Conservation (phyloP, 2,113 vertebrate genomes). For the Alectura lathami region DNA sequence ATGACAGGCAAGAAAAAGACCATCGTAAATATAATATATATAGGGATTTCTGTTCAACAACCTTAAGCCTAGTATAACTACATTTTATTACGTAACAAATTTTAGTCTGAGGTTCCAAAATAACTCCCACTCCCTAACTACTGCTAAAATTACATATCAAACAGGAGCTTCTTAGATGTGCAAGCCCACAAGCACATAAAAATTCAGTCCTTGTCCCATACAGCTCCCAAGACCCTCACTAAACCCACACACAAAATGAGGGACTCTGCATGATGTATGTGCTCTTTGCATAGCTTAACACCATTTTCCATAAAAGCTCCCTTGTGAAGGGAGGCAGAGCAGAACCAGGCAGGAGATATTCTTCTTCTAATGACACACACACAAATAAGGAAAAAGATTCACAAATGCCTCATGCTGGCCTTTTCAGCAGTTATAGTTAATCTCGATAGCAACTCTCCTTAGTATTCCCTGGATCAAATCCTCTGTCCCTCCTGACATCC, state of each 20-base stretch:
- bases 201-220: neutral
- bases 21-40: neutral
- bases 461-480: neutral
- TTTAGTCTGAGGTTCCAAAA: neutral
- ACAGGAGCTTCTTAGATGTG: neutral
- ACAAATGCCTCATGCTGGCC: neutral
- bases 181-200: neutral
- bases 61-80: neutral
- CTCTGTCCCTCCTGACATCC: neutral
- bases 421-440: neutral
- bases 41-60: neutral
- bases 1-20: neutral
- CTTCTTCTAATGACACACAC: neutral
- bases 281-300: neutral
- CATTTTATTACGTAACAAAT: neutral
- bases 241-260: fast-evolving
- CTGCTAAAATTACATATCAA: fast-evolving
- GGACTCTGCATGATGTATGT: fast-evolving
- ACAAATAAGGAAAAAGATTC: neutral
- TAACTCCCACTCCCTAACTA: neutral
- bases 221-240: neutral
- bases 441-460: neutral
- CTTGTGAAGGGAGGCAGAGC: neutral
- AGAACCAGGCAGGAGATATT: neutral
- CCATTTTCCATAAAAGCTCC: neutral